These are phyloP conservation scores for Argyresthia albistria DNA, from an alignment of 2,888 invertebrate genomes.

Conservation along the genomic window DNA sequence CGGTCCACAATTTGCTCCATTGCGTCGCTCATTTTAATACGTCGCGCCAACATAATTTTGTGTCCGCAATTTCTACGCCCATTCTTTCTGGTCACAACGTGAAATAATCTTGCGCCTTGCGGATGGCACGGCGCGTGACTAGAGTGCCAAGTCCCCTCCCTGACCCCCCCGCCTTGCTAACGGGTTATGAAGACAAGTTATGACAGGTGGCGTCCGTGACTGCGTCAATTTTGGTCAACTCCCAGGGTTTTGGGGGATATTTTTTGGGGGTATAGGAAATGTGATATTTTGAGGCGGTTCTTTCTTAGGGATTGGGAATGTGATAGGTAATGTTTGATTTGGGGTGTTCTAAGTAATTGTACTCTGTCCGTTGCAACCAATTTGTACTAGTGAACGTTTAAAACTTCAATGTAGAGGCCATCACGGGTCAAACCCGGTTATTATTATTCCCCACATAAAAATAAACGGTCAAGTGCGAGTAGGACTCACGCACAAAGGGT, in stretches of 20 bases:
- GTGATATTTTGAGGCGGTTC: no score
- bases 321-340: no score
- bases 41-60: constrained; percentile 7
- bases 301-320: no score
- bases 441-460: no score
- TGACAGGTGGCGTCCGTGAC: constrained; percentile 2
- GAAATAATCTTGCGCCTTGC: constrained; percentile 12
- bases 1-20: constrained; percentile 12
- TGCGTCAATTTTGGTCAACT: not conserved
- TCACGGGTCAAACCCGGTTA: no score
- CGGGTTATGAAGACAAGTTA: not conserved
- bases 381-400: no score
- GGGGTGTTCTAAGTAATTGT: no score
- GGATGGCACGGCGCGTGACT: constrained; percentile 11
- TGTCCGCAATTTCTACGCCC: constrained; percentile 11
- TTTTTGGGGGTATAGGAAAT: not conserved
- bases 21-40: constrained; percentile 17
- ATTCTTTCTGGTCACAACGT: constrained; percentile 16
- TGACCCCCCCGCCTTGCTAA: not conserved
- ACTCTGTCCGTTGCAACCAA: no score
- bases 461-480: no score
- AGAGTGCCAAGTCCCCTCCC: constrained; percentile 6
- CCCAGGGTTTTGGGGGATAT: not conserved
- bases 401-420: no score
- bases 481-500: no score